Evolutionary conservation across 2,888 invertebrate genomes (phyloP).

Genomic region (Hyposoter didymator): DNA sequence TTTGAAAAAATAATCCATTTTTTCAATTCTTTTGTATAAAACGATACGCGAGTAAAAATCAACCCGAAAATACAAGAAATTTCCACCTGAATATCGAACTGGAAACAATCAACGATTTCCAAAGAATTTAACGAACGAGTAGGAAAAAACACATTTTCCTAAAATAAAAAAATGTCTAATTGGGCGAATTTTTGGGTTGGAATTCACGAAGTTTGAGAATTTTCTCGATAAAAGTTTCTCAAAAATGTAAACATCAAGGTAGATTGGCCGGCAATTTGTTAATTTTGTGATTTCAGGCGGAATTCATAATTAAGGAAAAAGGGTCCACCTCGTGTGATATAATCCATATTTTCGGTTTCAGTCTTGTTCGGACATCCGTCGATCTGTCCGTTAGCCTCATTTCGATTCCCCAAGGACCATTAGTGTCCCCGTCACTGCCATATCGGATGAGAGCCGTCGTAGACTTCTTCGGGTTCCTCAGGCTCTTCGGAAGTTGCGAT

Average conservation of each 20-base stretch:
- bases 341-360: slow-evolving; percentile 17
- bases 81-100: neutral
- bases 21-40: neutral
- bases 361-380: slow-evolving; percentile 26
- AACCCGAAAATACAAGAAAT: neutral
- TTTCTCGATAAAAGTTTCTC: neutral
- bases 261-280: neutral
- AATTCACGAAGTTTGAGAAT: neutral
- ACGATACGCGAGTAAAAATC: neutral
- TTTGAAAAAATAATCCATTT: neutral
- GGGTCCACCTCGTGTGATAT: neutral
- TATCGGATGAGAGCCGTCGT: slow-evolving; percentile 57
- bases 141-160: neutral
- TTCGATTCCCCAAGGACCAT: slow-evolving; percentile 24
- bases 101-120: neutral
- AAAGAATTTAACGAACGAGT: neutral
- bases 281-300: neutral
- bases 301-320: neutral
- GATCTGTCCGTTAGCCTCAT: slow-evolving; percentile 4
- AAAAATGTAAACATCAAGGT: neutral
- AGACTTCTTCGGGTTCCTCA: slow-evolving; percentile 70
- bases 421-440: slow-evolving; percentile 43
- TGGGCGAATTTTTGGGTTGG: neutral
- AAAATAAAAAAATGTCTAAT: neutral
- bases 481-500: slow-evolving; percentile 74